Evolutionary conservation across 2,888 invertebrate genomes (phyloP), one percentile per base, ranked within the genome.

Genomic region (Andrena marginata): DNA sequence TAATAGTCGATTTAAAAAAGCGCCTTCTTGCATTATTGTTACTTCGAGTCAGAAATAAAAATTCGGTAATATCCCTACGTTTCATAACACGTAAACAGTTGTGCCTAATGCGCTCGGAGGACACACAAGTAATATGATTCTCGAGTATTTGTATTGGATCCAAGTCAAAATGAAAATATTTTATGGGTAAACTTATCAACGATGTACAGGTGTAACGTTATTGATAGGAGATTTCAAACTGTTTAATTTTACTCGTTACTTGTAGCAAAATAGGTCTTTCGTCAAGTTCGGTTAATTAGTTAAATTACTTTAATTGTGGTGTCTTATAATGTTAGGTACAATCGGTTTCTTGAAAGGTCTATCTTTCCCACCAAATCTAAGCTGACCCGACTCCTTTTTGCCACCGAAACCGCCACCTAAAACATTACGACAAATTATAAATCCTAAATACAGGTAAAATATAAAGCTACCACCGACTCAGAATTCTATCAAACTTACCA

Each of bases 391-490:
- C 93, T 97, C 97, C 90, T 97, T 98, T 85, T 95, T 96, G 0
- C 98, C 98, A 3, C 98, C 98, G 91, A 98, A 97, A 16, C 98
- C 98, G 20, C 98, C 98, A 3, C 98, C 95, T 95, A 59, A 7
- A 91, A 91, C 76, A 60, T 63, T 54, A 77, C 31, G 31, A 31
- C 16, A 64, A 64, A 62, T 42, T 23, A 16, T 13, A n/a, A 48
- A 49, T 29, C 69, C 10, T 33, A 6, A n/a, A 8, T 7, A 7
- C 31, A 0, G 31, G 35, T 8, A 23, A 62, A 23, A 26, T 26
- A 26, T 16, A 65, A 54, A 6, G 60, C 16, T 67, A 7, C 8
- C 29, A 1, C 4, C 6, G 20, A 33, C 49, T 5, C 10, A 54
- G 7, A 49, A 59, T 5, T 0, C 29, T 6, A 63, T 64, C 26